Evolutionary conservation across 2,888 invertebrate genomes (phyloP).

Genomic region (Noctua pronuba): DNA sequence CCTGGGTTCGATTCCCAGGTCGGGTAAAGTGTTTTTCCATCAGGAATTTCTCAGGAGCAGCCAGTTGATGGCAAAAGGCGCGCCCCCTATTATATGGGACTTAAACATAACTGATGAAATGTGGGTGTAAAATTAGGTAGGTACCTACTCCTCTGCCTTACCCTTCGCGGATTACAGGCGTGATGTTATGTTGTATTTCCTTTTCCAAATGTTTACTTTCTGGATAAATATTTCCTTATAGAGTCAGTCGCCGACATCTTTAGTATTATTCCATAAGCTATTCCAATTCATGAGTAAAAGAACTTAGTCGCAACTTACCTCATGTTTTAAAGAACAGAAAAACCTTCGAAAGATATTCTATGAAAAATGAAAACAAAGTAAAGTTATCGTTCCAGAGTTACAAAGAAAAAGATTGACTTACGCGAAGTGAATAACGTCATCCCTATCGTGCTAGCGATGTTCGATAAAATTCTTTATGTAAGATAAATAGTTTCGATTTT

Average conservation of each 20-base stretch:
- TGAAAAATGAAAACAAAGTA: constrained; percentile 45
- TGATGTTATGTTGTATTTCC: not conserved
- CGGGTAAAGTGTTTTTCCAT: not conserved
- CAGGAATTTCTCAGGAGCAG: not conserved
- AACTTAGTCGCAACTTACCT: constrained; percentile 35
- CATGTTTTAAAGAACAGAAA: constrained; percentile 58
- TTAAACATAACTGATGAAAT: not conserved
- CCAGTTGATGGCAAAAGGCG: not conserved
- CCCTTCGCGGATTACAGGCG: too few species aligned
- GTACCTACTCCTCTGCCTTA: too few species aligned
- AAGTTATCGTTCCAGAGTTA: constrained; percentile 32
- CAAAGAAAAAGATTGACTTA: constrained; percentile 54
- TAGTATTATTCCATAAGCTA: constrained; percentile 20
- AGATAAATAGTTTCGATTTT: constrained; percentile 31
- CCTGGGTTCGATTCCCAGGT: too few species aligned
- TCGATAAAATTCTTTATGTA: constrained; percentile 48
- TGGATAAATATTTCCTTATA: not conserved
- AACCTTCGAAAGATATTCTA: constrained; percentile 16
- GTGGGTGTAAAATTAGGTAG: not conserved
- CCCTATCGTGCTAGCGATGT: constrained; percentile 32
- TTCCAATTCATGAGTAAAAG: constrained; percentile 23
- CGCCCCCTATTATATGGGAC: not conserved
- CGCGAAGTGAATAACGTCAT: constrained; percentile 43
- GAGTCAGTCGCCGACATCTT: constrained; percentile 1
- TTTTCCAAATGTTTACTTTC: not conserved